Evolutionary conservation across 2,888 invertebrate genomes (phyloP).

Genomic region (Amblyteles armatorius): DNA sequence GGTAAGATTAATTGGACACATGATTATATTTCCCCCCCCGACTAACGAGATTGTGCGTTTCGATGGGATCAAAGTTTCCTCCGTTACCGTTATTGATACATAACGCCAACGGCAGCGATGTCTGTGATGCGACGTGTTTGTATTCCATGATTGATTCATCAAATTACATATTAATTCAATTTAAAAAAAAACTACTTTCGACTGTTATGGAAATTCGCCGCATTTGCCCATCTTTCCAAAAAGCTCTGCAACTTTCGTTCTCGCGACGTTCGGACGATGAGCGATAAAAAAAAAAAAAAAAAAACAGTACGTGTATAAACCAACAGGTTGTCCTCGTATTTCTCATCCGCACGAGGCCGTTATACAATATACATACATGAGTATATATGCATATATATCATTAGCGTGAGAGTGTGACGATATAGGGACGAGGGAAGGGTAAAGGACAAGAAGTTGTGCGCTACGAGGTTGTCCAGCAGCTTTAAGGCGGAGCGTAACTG

Average conservation of each 20-base stretch:
- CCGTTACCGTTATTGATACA: conserved; percentile 43
- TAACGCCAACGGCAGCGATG: conserved; percentile 43
- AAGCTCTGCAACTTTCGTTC: conserved; percentile 29
- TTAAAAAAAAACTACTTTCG: conserved; percentile 35
- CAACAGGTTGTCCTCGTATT: conserved; percentile 21
- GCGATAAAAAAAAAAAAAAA: neutral
- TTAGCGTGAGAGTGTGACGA: conserved; percentile 28
- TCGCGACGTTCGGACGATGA: conserved; percentile 30
- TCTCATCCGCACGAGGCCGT: conserved; percentile 21
- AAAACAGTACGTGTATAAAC: conserved; percentile 17
- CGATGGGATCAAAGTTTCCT: conserved; percentile 62
- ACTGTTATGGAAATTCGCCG: conserved; percentile 39
- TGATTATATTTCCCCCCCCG: conserved; percentile 30
- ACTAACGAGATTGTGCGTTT: conserved; percentile 52
- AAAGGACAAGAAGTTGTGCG: conserved; percentile 18
- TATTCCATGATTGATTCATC: conserved; percentile 56
- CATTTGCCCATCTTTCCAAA: conserved; percentile 36
- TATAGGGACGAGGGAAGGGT: neutral
- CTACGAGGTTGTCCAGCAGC: conserved; percentile 36
- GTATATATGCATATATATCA: conserved; percentile 28
- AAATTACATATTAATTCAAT: conserved; percentile 56
- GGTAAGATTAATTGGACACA: conserved; percentile 46
- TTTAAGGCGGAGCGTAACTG: conserved; percentile 43
- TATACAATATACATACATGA: conserved; percentile 15
- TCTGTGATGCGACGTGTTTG: conserved; percentile 66